phyloP scores from a whole-genome alignment of 2,113 vertebrate species.

The Lutjanus erythropterus region DNA sequence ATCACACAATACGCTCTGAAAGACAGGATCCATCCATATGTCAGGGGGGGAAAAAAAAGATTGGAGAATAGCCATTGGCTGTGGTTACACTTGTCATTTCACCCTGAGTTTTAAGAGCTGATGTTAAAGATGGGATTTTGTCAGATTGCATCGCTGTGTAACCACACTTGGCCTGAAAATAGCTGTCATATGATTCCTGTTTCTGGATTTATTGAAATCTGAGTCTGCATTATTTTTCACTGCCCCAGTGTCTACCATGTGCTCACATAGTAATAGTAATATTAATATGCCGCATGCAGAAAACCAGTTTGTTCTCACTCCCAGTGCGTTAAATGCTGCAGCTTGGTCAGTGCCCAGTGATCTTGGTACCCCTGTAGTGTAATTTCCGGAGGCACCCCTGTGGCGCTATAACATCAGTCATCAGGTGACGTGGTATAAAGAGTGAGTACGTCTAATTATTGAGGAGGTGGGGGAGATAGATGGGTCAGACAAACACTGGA shows the following conservation, averaged over 20 bases:
- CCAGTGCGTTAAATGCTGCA: no score
- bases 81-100: constrained; percentile 56
- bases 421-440: no score
- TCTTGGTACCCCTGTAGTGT: no score
- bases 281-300: no score
- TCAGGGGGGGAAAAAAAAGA: constrained; percentile 28
- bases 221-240: constrained; percentile 3
- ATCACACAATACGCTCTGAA: constrained; percentile 74
- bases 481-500: no score
- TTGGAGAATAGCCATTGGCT: constrained; percentile 55
- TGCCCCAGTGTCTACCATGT: background rate
- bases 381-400: no score
- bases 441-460: no score
- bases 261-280: background rate
- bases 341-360: no score
- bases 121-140: constrained; percentile 35
- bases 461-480: no score
- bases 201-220: constrained; percentile 25
- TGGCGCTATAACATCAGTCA: no score
- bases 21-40: constrained; percentile 69
- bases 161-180: background rate
- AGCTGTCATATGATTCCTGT: constrained; percentile 13
- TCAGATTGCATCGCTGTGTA: constrained; percentile 1
- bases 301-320: no score
- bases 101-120: constrained; percentile 33